Conservation (phyloP, 2,797 vertebrate genomes). For the Crocodylus rhombifer region DNA sequence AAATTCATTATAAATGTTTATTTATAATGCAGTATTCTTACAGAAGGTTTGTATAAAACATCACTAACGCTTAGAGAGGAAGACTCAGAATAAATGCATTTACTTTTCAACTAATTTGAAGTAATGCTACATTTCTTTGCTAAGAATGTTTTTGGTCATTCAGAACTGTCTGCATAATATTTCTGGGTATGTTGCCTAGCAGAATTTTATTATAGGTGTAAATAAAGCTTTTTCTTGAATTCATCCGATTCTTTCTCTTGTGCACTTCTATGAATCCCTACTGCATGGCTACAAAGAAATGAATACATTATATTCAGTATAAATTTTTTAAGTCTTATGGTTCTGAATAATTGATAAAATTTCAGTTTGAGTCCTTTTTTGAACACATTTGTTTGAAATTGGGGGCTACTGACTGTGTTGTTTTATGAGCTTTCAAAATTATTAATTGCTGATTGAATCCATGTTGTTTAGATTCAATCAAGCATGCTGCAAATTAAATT, state of each 20-base stretch:
- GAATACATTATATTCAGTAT: constrained; percentile 12
- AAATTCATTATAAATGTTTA: neutral
- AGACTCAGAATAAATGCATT: neutral
- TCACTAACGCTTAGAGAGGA: neutral
- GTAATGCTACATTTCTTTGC: neutral
- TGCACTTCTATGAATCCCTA: constrained; percentile 27
- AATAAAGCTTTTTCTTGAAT: constrained; percentile 51
- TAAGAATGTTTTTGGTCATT: neutral
- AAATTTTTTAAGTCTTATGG: neutral
- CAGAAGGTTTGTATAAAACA: neutral
- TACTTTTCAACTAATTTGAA: neutral
- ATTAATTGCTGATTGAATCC: neutral
- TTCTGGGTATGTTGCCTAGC: constrained; percentile 9
- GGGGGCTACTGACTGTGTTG: constrained; percentile 9
- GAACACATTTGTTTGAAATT: neutral
- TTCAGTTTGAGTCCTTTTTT: neutral
- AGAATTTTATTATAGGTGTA: constrained; percentile 36
- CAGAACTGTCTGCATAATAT: constrained; percentile 17
- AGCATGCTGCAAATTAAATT: neutral
- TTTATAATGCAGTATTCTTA: neutral
- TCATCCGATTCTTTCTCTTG: constrained; percentile 19
- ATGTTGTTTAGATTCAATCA: neutral
- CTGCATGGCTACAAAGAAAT: constrained; percentile 46
- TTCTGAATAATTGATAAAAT: neutral
- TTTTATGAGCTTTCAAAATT: neutral